These are phyloP conservation scores for Spodoptera littoralis DNA, from an alignment of 2,888 invertebrate species.

Conservation along the genomic window DNA sequence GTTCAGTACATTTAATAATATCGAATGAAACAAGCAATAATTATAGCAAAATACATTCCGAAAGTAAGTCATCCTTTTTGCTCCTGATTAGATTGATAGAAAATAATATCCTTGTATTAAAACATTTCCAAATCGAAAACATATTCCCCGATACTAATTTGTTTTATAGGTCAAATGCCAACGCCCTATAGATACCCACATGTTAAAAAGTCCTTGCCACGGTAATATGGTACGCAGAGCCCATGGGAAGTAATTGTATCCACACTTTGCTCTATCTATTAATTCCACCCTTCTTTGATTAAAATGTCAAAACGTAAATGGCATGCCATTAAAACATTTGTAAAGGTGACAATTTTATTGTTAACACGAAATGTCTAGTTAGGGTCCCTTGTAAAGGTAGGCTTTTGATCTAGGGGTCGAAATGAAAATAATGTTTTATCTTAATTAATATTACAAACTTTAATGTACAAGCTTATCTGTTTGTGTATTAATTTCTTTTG, in stretches of 20 bases:
- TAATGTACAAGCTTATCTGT: conserved; percentile 31
- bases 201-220: conserved; percentile 11
- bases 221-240: conserved; percentile 39
- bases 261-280: conserved; percentile 55
- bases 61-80: no score
- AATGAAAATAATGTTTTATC: conserved; percentile 42
- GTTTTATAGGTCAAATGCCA: conserved; percentile 8
- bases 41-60: no score
- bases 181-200: background rate
- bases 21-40: no score
- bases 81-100: no score
- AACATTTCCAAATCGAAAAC: no score
- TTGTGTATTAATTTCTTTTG: conserved; percentile 20
- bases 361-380: conserved; percentile 60
- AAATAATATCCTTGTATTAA: no score
- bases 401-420: conserved; percentile 34
- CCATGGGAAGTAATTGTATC: conserved; percentile 52
- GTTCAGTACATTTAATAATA: no score
- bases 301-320: conserved; percentile 79
- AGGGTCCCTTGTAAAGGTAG: conserved; percentile 48
- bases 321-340: conserved; percentile 69
- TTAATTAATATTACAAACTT: conserved; percentile 41
- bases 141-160: no score
- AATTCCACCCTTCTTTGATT: conserved; percentile 68
- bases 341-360: conserved; percentile 68